phyloP scores from a whole-genome alignment of 2,888 invertebrate species.

The Catocala nupta region DNA sequence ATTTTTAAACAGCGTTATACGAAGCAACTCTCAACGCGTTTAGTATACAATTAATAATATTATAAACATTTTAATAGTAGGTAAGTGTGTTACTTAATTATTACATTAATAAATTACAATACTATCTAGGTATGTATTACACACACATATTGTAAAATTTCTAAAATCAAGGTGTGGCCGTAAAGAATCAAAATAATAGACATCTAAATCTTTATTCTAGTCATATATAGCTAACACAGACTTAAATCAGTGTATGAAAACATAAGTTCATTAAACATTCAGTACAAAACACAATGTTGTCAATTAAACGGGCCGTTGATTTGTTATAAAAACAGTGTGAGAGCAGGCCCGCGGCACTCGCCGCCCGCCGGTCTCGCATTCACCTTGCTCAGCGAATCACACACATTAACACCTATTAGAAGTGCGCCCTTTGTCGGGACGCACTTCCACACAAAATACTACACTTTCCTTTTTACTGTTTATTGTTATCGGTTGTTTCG shows the following conservation, averaged over 20 bases:
- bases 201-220: no score
- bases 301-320: conserved; percentile 76
- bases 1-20: no score
- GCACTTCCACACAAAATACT: conserved; percentile 81
- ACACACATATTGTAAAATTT: no score
- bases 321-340: conserved; percentile 79
- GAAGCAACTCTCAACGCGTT: no score
- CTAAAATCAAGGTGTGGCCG: no score
- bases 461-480: conserved; percentile 86
- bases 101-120: no score
- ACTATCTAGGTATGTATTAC: no score
- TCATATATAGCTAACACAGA: no score
- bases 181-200: no score
- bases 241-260: conserved; percentile 32
- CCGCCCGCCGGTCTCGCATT: conserved; percentile 61
- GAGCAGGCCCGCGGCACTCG: conserved; percentile 52
- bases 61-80: no score
- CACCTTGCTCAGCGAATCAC: conserved; percentile 76
- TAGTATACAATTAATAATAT: no score
- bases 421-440: conserved; percentile 70
- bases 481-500: conserved; percentile 86
- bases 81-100: no score
- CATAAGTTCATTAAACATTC: conserved; percentile 67
- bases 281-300: conserved; percentile 72
- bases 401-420: conserved; percentile 84